Evolutionary conservation across 2,797 vertebrate genomes (phyloP).

Genomic region (Anas bernieri): DNA sequence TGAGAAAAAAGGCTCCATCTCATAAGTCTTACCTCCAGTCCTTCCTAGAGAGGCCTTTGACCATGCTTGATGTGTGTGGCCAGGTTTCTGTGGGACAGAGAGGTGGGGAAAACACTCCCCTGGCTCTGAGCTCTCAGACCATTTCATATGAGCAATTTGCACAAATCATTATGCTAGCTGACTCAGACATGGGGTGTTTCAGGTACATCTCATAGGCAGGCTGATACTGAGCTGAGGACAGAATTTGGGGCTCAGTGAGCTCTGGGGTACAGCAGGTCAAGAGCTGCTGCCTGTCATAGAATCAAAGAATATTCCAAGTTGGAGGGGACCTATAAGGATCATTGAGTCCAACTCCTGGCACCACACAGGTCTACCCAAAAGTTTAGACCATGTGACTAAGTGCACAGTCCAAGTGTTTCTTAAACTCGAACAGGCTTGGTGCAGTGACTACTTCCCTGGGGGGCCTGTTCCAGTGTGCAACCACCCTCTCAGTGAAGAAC

Average conservation of each 20-base stretch:
- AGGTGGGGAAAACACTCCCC: neutral
- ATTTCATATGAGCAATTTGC: neutral
- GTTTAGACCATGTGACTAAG: too few species aligned
- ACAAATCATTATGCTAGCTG: neutral
- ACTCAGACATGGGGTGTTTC: rapidly evolving
- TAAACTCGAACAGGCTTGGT: too few species aligned
- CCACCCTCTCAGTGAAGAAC: too few species aligned
- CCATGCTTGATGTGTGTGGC: neutral
- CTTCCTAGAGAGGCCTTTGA: neutral
- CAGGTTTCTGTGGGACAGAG: rapidly evolving
- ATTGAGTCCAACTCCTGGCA: too few species aligned
- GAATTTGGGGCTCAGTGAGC: neutral
- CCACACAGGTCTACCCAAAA: too few species aligned
- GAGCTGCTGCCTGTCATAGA: neutral
- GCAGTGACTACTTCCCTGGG: too few species aligned
- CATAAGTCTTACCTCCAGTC: neutral
- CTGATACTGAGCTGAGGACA: neutral
- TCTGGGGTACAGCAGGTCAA: neutral
- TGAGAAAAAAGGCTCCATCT: neutral
- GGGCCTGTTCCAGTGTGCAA: too few species aligned
- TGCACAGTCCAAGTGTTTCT: too few species aligned
- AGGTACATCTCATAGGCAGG: neutral
- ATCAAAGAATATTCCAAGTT: too few species aligned
- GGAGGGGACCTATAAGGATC: too few species aligned
- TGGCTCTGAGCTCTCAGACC: neutral